Evolutionary conservation across 2,888 invertebrate species (phyloP), one percentile per base, ranked within the genome.

Genomic region (Plebejus argus): DNA sequence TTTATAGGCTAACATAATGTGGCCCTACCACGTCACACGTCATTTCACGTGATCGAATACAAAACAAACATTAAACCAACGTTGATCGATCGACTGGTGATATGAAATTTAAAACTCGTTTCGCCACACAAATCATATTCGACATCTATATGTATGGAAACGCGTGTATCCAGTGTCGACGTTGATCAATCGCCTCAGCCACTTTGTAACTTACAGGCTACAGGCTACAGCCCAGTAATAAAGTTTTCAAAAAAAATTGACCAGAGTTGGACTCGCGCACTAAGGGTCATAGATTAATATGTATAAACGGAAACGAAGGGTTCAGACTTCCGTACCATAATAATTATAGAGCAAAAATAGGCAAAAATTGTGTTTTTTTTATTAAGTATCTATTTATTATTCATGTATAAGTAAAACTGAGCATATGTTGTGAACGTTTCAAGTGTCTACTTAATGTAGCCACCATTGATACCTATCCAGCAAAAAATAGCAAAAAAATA

Each of bases 21-120:
- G 18, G 74, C 53, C 74, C 49, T 45, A 49, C 45, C 28, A 23
- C 49, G 49, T 74, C 74, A 74, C 71, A 71, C n/a, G 49, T 53
- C 45, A n/a, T 23, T 20, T 74, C 20, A 23, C 23, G 49, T 74
- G 45, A 49, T 15, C 74, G 49, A 74, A 74, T 49, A 49, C 23
- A 49, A 49, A 49, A 49, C 45, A 74, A 74, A 74, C 45, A 23
- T 74, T 23, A 66, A 66, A 66, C 66, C 20, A 71, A 39, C 72
- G 12, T 49, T 74, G 74, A 74, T 53, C 74, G 74, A 74, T 53
- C 28, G 74, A 39, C 49, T 72, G 23, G 45, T 70, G 49, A 49
- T 76, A 53, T 76, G 70, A 70, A 76, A 70, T 76, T 76, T 70
- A 70, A 76, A 76, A 76, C 49, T 53, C 70, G 70, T 76, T 76